Evolutionary conservation across 2,888 invertebrate species (phyloP).

Genomic region (Leucophenga maculata): DNA sequence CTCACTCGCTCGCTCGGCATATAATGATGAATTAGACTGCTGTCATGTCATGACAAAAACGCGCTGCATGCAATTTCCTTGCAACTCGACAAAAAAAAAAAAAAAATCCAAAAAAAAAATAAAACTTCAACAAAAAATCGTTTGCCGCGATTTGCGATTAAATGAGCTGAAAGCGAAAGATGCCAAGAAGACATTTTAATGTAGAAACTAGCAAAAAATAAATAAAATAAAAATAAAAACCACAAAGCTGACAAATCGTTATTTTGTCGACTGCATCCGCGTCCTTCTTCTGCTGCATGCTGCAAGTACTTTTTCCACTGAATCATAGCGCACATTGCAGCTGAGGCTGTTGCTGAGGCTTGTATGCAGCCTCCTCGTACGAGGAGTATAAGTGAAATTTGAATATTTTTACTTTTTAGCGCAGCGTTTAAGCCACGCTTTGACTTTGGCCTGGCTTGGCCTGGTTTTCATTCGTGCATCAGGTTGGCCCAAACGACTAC

Average conservation of each 20-base stretch:
- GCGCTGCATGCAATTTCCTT: constrained; percentile 61
- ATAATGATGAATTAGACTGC: constrained; percentile 69
- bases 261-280: constrained; percentile 19
- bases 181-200: constrained; percentile 2
- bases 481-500: neutral
- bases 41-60: constrained; percentile 68
- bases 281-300: neutral
- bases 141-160: constrained; percentile 40
- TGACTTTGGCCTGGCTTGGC: constrained; percentile 25
- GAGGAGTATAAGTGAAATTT: constrained; percentile 49
- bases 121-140: neutral
- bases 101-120: neutral
- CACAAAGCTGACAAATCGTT: constrained; percentile 56
- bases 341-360: neutral
- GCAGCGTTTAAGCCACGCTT: constrained; percentile 25
- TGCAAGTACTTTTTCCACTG: neutral
- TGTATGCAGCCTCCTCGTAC: neutral
- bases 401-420: constrained; percentile 45
- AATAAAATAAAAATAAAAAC: constrained; percentile 14
- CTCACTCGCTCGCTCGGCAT: constrained; percentile 3
- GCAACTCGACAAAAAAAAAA: neutral
- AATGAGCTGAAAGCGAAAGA: constrained; percentile 48
- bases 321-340: constrained; percentile 7
- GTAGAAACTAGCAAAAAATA: neutral
- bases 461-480: constrained; percentile 7